These are phyloP conservation scores for Ophion slaviceki DNA, from an alignment of 2,888 invertebrate genomes.

Conservation along the genomic window DNA sequence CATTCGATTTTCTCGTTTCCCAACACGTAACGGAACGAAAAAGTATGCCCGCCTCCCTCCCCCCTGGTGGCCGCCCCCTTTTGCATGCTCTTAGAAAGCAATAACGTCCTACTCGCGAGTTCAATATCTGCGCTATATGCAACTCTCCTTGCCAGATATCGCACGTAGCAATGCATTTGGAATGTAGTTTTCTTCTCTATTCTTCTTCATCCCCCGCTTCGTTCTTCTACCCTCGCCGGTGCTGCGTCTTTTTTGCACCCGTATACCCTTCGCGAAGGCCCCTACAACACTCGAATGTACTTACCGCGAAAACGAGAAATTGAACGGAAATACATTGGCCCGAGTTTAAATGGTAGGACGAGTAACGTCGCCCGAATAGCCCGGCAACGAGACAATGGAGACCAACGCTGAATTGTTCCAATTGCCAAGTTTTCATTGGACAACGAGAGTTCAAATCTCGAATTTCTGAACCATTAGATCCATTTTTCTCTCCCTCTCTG, in stretches of 20 bases:
- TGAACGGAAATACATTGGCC: constrained; percentile 46
- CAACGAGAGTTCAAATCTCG: not conserved
- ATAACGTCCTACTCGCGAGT: constrained; percentile 52
- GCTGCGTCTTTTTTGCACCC: not conserved
- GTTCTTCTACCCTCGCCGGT: not conserved
- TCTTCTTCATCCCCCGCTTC: constrained; percentile 29
- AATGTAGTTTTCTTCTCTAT: constrained; percentile 62
- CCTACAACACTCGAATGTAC: constrained; percentile 17
- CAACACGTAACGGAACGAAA: constrained; percentile 49
- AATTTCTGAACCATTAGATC: not conserved
- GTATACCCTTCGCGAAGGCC: constrained; percentile 9
- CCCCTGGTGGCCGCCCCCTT: not conserved
- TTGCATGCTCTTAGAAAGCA: constrained; percentile 43
- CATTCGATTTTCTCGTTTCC: constrained; percentile 50
- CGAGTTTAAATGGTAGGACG: constrained; percentile 9
- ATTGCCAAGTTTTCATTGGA: constrained; percentile 8
- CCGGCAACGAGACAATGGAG: not conserved
- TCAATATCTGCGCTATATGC: constrained; percentile 46
- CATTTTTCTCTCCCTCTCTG: not conserved
- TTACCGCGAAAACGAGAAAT: constrained; percentile 21
- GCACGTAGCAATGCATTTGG: constrained; percentile 61
- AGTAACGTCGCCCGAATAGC: constrained; percentile 14
- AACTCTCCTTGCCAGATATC: constrained; percentile 38
- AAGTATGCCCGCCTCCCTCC: constrained; percentile 1
- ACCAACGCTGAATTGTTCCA: not conserved